phyloP scores from a whole-genome alignment of 2,888 invertebrate genomes.

The Meiosimyza platycephala region DNA sequence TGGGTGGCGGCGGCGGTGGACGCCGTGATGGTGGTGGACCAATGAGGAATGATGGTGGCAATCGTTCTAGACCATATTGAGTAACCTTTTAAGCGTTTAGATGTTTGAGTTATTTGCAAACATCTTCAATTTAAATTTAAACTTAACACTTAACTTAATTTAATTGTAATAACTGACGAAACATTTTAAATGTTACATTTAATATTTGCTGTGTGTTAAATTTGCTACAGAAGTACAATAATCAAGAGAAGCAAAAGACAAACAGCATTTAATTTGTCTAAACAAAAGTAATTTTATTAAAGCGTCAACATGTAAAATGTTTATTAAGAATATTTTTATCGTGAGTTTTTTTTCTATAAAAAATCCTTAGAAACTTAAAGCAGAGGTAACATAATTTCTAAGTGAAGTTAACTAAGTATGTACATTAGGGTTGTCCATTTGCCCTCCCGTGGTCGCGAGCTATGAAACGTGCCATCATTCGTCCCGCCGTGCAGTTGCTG shows the following conservation, averaged over 20 bases:
- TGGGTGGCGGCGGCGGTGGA: slow-evolving; percentile 55
- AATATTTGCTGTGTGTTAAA: not conserved
- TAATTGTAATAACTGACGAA: slow-evolving; percentile 23
- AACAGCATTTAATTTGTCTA: not conserved
- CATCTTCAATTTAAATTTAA: slow-evolving; percentile 16
- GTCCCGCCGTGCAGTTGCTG: no score
- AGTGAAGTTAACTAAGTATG: no score
- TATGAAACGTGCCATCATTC: no score
- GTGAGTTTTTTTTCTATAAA: not conserved
- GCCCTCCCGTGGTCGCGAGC: no score
- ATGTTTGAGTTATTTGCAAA: not conserved
- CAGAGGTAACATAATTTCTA: no score
- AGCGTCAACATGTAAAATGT: slow-evolving; percentile 22
- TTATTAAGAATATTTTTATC: not conserved
- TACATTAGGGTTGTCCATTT: no score
- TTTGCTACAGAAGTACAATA: not conserved
- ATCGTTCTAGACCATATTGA: slow-evolving; percentile 63
- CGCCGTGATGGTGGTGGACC: slow-evolving; percentile 58
- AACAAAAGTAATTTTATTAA: slow-evolving; percentile 5
- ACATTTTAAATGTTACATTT: slow-evolving; percentile 20
- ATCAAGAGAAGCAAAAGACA: not conserved
- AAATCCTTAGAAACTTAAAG: not conserved
- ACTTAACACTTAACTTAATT: slow-evolving; percentile 12
- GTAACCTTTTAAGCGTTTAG: slow-evolving; percentile 4
- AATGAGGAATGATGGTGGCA: slow-evolving; percentile 61